These are phyloP conservation scores for Spodoptera frugiperda DNA, from an alignment of 1,140 invertebrate species.

Conservation along the genomic window DNA sequence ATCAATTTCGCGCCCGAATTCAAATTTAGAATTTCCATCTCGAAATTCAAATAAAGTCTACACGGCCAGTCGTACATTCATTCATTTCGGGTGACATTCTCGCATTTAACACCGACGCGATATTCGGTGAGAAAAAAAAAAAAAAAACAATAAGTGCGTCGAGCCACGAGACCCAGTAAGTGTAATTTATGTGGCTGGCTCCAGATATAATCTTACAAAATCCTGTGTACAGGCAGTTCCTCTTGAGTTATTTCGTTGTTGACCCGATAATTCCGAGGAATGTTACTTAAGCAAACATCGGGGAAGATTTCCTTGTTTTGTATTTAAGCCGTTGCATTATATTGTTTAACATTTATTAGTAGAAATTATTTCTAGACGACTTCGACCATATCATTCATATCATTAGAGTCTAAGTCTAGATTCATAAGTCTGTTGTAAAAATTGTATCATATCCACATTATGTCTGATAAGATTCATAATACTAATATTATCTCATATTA, in stretches of 20 bases:
- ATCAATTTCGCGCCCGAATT: background rate
- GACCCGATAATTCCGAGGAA: conserved; percentile 28
- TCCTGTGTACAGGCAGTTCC: conserved; percentile 30
- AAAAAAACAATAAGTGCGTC: conserved; percentile 38
- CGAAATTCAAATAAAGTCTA: conserved; percentile 2
- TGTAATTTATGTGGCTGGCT: conserved; percentile 41
- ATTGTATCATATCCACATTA: too few relatives aligned
- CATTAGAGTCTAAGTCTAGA: too few relatives aligned
- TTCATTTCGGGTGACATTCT: conserved; percentile 29
- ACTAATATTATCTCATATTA: too few relatives aligned
- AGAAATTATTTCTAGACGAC: background rate
- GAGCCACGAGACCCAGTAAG: conserved; percentile 18
- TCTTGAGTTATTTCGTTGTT: conserved; percentile 33
- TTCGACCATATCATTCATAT: too few relatives aligned
- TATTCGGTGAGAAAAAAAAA: conserved; percentile 28
- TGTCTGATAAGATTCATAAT: too few relatives aligned
- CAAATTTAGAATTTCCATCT: conserved; percentile 12
- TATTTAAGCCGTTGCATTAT: conserved; percentile 18
- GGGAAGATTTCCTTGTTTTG: conserved; percentile 23
- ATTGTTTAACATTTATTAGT: conserved; percentile 3
- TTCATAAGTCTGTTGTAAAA: too few relatives aligned
- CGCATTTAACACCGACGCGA: conserved; percentile 19
- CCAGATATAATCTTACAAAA: conserved; percentile 41
- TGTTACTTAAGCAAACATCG: conserved; percentile 23
- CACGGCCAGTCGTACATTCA: conserved; percentile 5